A percentile compares a stretch with the other conserved stretches of the same genome.
Conservation (phyloP, 2,888 invertebrate species). For the Pyrrhosoma nymphula region DNA sequence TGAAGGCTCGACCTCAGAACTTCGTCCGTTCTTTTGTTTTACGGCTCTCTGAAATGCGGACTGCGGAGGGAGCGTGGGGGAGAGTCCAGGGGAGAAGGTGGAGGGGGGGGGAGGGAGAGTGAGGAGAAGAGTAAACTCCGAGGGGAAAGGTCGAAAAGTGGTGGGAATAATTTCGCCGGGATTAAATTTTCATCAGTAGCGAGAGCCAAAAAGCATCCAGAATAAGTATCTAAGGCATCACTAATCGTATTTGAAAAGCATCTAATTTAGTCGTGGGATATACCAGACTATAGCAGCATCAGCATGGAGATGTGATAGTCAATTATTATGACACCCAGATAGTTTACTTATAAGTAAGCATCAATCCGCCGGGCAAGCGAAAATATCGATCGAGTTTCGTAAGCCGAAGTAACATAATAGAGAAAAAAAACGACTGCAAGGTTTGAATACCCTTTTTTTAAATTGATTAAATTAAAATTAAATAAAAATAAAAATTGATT, state of each 20-base stretch:
- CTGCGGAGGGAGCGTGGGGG: neutral
- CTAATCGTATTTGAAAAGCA: neutral
- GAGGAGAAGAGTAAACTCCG: neutral
- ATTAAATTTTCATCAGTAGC: neutral
- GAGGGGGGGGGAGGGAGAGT: too few relatives aligned
- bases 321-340: too few relatives aligned
- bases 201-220: neutral
- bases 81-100: neutral
- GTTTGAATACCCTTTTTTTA: too few relatives aligned
- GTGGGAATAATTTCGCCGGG: neutral
- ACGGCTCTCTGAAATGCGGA: neutral
- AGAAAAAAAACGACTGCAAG: too few relatives aligned
- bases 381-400: too few relatives aligned
- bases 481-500: too few relatives aligned
- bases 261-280: neutral
- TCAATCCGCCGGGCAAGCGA: neutral
- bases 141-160: neutral
- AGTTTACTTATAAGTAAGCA: neutral
- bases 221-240: neutral
- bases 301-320: too few relatives aligned
- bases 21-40: constrained; percentile 4
- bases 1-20: neutral
- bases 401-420: too few relatives aligned
- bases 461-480: too few relatives aligned
- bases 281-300: neutral